Conservation (phyloP, 2,113 vertebrate genomes). For the Tachycineta bicolor region DNA sequence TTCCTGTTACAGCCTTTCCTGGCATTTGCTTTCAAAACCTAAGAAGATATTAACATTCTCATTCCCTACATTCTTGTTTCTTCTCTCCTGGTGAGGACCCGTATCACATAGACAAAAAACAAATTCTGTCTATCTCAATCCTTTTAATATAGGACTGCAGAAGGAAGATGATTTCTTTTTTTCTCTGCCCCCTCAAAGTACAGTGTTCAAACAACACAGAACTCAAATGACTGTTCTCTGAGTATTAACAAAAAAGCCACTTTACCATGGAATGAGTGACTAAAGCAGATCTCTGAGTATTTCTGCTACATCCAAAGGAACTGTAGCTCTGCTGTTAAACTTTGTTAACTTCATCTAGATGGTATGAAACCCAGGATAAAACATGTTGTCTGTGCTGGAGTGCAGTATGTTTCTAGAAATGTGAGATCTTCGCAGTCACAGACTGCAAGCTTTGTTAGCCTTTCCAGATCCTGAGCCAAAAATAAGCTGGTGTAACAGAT, state of each 20-base stretch:
- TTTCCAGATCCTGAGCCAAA: slow-evolving; percentile 43
- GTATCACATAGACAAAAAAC: neutral
- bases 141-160: neutral
- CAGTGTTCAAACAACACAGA: neutral
- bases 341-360: slow-evolving; percentile 18
- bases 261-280: neutral
- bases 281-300: neutral
- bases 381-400: neutral
- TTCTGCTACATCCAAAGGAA: neutral
- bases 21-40: neutral
- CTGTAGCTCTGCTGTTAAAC: slow-evolving; percentile 27
- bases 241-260: neutral
- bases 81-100: neutral
- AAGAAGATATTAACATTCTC: neutral
- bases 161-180: neutral
- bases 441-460: slow-evolving; percentile 39
- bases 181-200: neutral
- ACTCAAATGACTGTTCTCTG: neutral
- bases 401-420: slow-evolving; percentile 39
- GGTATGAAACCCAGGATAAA: slow-evolving; percentile 20
- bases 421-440: neutral
- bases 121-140: neutral
- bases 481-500: slow-evolving; percentile 56
- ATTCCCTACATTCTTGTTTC: neutral
- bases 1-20: neutral